Percentiles rank a stretch among this genome's conserved stretches.
These are phyloP conservation scores for Smittia aterrima DNA, from an alignment of 2,888 invertebrate species.

Conservation along the genomic window DNA sequence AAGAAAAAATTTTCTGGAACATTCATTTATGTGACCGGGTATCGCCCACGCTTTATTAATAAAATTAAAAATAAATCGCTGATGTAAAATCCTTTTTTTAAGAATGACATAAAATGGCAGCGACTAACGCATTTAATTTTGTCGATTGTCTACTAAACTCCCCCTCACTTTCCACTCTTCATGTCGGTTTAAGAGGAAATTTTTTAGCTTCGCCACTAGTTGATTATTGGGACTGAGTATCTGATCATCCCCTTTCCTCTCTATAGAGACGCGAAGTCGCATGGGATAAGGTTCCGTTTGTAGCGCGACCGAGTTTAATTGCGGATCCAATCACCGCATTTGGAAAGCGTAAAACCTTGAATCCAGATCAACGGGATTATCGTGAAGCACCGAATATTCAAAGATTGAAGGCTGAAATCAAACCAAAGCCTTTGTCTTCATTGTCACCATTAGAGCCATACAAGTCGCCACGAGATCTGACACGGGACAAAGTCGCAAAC, in stretches of 20 bases:
- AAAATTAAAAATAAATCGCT: too few species aligned
- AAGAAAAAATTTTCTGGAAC: too few species aligned
- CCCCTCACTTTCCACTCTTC: too few species aligned
- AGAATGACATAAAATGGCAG: too few species aligned
- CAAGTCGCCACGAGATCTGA: constrained; percentile 65
- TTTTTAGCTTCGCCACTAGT: constrained; percentile 12
- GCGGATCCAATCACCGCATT: constrained; percentile 82
- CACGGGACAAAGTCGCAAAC: constrained; percentile 62
- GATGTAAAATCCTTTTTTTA: too few species aligned
- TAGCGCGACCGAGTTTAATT: constrained; percentile 80
- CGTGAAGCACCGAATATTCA: constrained; percentile 53
- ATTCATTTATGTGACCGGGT: too few species aligned
- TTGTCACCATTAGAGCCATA: constrained; percentile 65
- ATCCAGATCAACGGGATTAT: constrained; percentile 48
- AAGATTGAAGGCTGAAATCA: constrained; percentile 61
- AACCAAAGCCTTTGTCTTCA: constrained; percentile 60
- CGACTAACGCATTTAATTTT: not conserved
- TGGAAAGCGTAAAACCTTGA: constrained; percentile 62
- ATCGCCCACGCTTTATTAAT: too few species aligned
- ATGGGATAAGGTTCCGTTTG: constrained; percentile 86
- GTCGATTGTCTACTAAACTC: not conserved
- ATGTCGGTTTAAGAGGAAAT: constrained; percentile 40
- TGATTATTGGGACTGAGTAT: not conserved
- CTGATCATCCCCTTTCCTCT: constrained; percentile 43
- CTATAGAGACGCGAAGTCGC: constrained; percentile 77